Evolutionary conservation across 2,797 vertebrate genomes (phyloP), one percentile per base, ranked within the genome.

Genomic region (Anabas testudineus): DNA sequence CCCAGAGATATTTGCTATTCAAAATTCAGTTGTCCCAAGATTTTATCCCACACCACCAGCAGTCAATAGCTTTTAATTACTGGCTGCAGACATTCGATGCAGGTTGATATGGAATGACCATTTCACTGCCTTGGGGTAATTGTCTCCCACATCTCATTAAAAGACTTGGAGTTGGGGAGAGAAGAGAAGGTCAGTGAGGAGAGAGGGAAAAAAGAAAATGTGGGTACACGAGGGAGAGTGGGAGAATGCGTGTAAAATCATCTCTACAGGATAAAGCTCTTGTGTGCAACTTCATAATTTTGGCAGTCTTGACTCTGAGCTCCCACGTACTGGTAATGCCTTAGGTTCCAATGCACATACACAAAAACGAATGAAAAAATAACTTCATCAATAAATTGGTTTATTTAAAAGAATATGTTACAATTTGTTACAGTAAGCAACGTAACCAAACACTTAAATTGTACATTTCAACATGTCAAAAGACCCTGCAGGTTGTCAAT

Each of bases 381-480:
- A 46, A 22, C 42, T 93, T 39, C 92, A 91, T 95, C 95, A 96
- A 97, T 97, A 97, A 96, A 96, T 95, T 77, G 61, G 93, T 98
- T 98, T 97, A 98, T 97, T 97, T 97, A 97, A 97, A 97, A 97
- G 94, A 97, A 96, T 97, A 97, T 96, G 95, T 96, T 98, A 97
- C 96, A 97, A 95, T 96, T 96, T 96, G 94, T 96, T 96, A 96
- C 95, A 96, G 94, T 95, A 93, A 95, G 93, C 94, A 88, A 95
- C 91, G 90, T 94, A 92, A 94, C 92, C 93, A 91, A 95, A 95
- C 90, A 87, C 87, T 78, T 58, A 47, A 70, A 87, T 82, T 84
- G 91, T 87, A 85, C 84, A 83, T 83, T 83, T 89, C 66, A 71
- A 67, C 76, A 81, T 57, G 72, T 84, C 63, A 62, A 59, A 74